Evolutionary conservation across 2,113 vertebrate species (phyloP).

Genomic region (Parus major): DNA sequence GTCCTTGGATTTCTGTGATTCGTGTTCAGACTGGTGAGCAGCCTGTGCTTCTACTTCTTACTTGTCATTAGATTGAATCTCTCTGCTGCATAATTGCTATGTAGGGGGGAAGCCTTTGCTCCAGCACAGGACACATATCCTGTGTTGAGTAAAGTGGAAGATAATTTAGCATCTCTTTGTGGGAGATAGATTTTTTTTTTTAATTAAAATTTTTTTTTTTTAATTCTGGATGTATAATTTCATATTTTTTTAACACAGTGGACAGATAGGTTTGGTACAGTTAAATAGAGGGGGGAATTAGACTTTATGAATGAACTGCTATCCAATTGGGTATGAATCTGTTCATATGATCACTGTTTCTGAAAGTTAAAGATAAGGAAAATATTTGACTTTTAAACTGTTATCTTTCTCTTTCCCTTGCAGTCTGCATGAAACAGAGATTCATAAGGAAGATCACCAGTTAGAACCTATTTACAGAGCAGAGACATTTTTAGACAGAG

Average conservation of each 20-base stretch:
- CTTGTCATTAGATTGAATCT: neutral
- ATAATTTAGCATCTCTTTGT: neutral
- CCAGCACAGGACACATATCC: neutral
- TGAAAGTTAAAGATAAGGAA: neutral
- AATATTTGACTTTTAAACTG: constrained; percentile 35
- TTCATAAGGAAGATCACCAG: constrained; percentile 92
- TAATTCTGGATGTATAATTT: neutral
- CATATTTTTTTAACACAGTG: neutral
- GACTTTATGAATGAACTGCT: neutral
- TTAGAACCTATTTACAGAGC: constrained; percentile 91
- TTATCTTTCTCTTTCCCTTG: constrained; percentile 61
- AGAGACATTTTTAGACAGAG: constrained; percentile 95
- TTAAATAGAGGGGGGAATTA: neutral
- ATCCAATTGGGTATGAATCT: neutral
- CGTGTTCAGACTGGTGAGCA: constrained; percentile 95
- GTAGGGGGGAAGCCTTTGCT: neutral
- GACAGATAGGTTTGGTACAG: neutral
- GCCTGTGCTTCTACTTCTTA: neutral
- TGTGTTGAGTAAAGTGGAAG: neutral
- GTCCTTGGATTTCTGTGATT: constrained; percentile 94
- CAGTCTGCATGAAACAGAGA: constrained; percentile 94
- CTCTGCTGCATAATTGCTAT: neutral
- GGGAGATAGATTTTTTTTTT: neutral
- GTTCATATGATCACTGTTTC: neutral
- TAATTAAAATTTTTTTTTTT: too few species aligned